Percentiles rank a stretch among this genome's conserved stretches.
These are phyloP conservation scores for Emydoidea blandingii DNA, from an alignment of 2,797 vertebrate genomes.

Conservation along the genomic window DNA sequence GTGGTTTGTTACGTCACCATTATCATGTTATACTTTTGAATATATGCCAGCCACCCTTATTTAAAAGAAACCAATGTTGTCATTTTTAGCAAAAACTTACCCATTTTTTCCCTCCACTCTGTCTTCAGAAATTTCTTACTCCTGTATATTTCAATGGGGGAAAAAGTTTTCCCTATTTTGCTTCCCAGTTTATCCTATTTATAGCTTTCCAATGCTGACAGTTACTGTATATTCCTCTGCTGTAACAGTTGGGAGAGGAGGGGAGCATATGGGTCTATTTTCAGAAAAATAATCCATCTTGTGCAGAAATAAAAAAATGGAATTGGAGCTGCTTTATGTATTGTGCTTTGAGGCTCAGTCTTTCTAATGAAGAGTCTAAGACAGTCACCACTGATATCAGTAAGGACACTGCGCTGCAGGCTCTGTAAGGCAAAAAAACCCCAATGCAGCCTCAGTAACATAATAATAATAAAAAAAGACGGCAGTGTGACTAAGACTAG, in stretches of 20 bases:
- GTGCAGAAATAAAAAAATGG: not conserved
- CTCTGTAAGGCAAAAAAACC: constrained; percentile 17
- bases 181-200: not conserved
- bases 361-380: constrained; percentile 18
- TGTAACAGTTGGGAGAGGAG: not conserved
- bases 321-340: accelerated
- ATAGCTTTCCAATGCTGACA: constrained; percentile 12
- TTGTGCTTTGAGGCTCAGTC: not conserved
- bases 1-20: not conserved
- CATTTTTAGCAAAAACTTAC: not conserved
- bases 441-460: not conserved
- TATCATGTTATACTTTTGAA: not conserved
- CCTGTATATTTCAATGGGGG: not conserved
- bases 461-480: too few species aligned
- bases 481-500: not conserved
- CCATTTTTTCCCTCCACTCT: not conserved
- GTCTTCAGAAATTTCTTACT: not conserved
- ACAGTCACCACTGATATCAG: not conserved
- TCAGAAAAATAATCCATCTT: not conserved
- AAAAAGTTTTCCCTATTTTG: not conserved
- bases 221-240: constrained; percentile 9
- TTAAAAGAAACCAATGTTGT: not conserved
- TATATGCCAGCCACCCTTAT: not conserved
- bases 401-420: not conserved
- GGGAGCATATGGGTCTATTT: constrained; percentile 18